phyloP scores from a whole-genome alignment of 2,888 invertebrate species.

The Apomyelois bistriatella region DNA sequence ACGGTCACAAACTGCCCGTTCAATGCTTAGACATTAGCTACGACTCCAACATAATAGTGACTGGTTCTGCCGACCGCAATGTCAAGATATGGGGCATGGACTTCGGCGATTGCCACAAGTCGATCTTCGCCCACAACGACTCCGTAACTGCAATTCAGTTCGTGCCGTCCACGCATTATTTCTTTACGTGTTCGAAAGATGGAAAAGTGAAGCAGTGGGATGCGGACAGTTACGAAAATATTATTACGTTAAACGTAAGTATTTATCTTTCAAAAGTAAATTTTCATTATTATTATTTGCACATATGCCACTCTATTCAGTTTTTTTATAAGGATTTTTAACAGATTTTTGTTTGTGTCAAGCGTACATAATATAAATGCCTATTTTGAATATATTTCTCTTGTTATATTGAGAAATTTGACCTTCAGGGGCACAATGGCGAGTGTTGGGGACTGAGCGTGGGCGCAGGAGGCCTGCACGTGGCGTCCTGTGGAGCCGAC shows the following conservation, averaged over 20 bases:
- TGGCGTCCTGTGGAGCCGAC: conserved; percentile 92
- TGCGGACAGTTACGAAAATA: conserved; percentile 93
- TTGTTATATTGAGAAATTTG: too few relatives aligned
- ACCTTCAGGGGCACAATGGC: conserved; percentile 90
- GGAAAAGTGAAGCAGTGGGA: conserved; percentile 98
- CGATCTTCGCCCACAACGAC: conserved; percentile 97
- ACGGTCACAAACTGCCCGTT: conserved; percentile 98
- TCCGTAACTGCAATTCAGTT: conserved; percentile 94
- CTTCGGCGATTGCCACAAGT: conserved; percentile 98
- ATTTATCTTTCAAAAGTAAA: neutral
- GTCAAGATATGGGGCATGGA: conserved; percentile 99
- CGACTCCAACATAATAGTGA: conserved; percentile 91
- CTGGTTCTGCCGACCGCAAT: conserved; percentile 97
- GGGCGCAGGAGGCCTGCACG: conserved; percentile 89
- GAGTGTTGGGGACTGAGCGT: conserved; percentile 87
- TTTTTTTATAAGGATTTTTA: too few relatives aligned
- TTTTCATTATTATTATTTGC: too few relatives aligned
- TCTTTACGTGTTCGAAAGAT: conserved; percentile 96
- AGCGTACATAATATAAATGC: neutral
- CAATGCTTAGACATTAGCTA: conserved; percentile 95
- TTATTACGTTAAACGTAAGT: conserved; percentile 90
- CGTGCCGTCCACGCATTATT: conserved; percentile 93
- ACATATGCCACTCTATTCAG: too few relatives aligned
- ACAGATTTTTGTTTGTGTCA: neutral
- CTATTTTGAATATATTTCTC: too few relatives aligned